Percentiles rank a stretch among this genome's conserved stretches.
phyloP scores from a whole-genome alignment of 2,113 vertebrate genomes.

The Eidolon helvum region DNA sequence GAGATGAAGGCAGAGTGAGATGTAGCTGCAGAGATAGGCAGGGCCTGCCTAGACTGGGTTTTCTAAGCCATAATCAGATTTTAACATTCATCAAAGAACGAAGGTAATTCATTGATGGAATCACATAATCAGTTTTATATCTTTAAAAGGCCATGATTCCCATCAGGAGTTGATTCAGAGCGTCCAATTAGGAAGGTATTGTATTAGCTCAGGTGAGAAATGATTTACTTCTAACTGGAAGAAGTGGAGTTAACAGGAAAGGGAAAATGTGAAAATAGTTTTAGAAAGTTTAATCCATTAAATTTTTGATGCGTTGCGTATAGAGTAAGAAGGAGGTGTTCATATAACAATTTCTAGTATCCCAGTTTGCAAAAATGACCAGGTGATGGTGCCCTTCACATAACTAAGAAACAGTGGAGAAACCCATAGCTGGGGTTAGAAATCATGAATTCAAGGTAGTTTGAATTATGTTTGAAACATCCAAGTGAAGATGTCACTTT shows the following conservation, averaged over 20 bases:
- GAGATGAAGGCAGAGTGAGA: too few species aligned
- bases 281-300: not conserved
- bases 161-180: not conserved
- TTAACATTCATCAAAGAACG: not conserved
- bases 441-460: not conserved
- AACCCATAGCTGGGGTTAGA: not conserved
- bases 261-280: not conserved
- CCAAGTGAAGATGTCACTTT: not conserved
- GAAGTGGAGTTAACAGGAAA: not conserved
- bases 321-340: not conserved
- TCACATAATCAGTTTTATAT: not conserved
- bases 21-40: not conserved
- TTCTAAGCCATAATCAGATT: not conserved
- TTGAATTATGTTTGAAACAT: not conserved
- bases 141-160: not conserved
- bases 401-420: not conserved
- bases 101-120: not conserved
- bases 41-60: not conserved
- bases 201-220: not conserved
- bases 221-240: not conserved
- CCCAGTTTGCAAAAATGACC: not conserved
- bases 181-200: not conserved
- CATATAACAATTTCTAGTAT: not conserved
- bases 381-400: conserved; percentile 23
- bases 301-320: not conserved